Base-by-base conservation (phyloP, 2,888 invertebrate genomes). In the Peribatodes rhomboidaria region DNA sequence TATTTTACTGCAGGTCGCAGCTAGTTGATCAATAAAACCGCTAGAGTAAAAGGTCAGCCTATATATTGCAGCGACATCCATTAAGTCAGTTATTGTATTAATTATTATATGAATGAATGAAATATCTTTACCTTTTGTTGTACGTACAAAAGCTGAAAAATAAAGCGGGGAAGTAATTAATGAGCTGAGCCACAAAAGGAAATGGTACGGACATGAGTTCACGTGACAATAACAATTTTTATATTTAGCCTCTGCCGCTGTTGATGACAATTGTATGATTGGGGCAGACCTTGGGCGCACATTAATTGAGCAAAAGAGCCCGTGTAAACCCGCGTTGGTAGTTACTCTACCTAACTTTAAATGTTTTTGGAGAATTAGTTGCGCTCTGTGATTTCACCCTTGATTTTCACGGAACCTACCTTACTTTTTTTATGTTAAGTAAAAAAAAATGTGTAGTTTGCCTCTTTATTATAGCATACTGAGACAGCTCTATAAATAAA, bases 251-350 rank as follows among this genome's bases (percentile, higher is more conserved):
- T 41, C 41, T 14, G 37, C 42, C 33, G 64, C 33, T 54, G 55
- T 59, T 67, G 50, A 33, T 53, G 20, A 67, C 63, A 44, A 70
- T 69, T 68, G 53, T 59, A 39, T 63, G 56, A 68, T 64, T 67
- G 59, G 27, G 18, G 37, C 22, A 44, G 60, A 64, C 70, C 67
- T 68, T 70, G 68, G 37, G 22, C 57, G 49, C 55, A 13, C 58
- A 64, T 69, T 7, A 67, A 65, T 61, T 54, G 49, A 35, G 52
- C 47, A 55, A 57, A 55, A 55, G n/a, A 20, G 42, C 35, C 52
- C 14, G 37, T 18, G 35, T 52, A 35, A 35, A 39, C n/a, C 22
- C 39, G 39, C 27, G 6, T 13, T 2, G 22, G 1, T 13, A n/a
- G 2, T 9, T 31, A 31, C n/a, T 0, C 3, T 31, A 31, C n/a